phyloP scores from a whole-genome alignment of 2,888 invertebrate species.

The Lymantria monacha region DNA sequence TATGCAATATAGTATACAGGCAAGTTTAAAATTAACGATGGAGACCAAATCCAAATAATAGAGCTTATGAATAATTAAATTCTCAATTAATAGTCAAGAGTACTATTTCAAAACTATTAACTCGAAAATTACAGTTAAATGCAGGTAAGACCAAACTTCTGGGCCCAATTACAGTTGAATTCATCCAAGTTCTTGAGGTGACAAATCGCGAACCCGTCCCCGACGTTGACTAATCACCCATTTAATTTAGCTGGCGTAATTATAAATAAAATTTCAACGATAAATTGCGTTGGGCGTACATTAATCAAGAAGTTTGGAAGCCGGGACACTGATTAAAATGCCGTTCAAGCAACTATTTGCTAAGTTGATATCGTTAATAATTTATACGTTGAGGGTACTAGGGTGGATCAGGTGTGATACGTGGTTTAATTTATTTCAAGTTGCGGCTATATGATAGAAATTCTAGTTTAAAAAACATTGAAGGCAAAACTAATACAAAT shows the following conservation, averaged over 20 bases:
- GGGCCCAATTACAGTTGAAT: slow-evolving; percentile 76
- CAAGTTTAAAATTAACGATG: neutral
- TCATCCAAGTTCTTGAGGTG: slow-evolving; percentile 72
- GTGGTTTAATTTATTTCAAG: slow-evolving; percentile 40
- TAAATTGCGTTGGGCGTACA: slow-evolving; percentile 75
- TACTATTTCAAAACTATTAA: slow-evolving; percentile 51
- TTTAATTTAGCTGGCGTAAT: slow-evolving; percentile 79
- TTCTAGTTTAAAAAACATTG: slow-evolving; percentile 5
- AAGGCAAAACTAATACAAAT: neutral
- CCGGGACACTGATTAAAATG: slow-evolving; percentile 82
- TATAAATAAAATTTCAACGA: slow-evolving; percentile 82
- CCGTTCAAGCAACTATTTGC: slow-evolving; percentile 79
- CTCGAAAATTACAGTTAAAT: slow-evolving; percentile 59
- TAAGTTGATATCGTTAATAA: slow-evolving; percentile 80
- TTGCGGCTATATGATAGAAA: slow-evolving; percentile 17
- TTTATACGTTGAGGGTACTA: slow-evolving; percentile 64
- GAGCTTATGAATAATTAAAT: slow-evolving; percentile 52
- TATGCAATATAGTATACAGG: neutral
- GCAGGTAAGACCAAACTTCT: slow-evolving; percentile 68
- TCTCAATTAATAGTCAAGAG: slow-evolving; percentile 56
- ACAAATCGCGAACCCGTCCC: slow-evolving; percentile 77
- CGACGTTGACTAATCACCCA: slow-evolving; percentile 78
- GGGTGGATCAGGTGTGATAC: slow-evolving; percentile 66
- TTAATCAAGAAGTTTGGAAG: slow-evolving; percentile 79
- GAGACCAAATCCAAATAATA: neutral